Base-by-base conservation (phyloP, 2,113 vertebrate genomes). In the Scolopax mira region DNA sequence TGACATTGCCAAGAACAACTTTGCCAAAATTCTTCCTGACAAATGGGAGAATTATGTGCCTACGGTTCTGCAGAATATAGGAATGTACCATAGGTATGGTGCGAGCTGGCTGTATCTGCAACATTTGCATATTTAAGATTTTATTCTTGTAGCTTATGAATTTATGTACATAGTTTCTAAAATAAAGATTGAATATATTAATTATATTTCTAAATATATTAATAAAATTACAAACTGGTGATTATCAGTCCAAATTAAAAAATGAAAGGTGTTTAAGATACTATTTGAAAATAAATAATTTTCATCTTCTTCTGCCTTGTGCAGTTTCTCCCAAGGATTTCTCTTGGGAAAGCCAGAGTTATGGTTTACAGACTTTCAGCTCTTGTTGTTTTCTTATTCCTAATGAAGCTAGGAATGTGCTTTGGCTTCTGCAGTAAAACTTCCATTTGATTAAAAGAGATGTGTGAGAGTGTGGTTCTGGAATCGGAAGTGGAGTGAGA, bases 61-160 rank as follows among this genome's bases (percentile, higher is more conserved):
- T 4, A 2, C 13, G 15, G 22, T 39, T 66, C 51, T 55, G 44
- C 14, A 22, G 30, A 61, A 54, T 9, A 7, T 7, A 44, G 17
- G 44, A 18, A 39, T 1, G n/a, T 64, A 15, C 22, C 5, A 3
- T 4, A 22, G 24, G 17, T n/a, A 33, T 0, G 0, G 28, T 3
- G 4, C 42, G 54, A 33, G 13, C 37, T 25, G 17, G n/a, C 23
- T 37, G 18, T 22, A 49, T 16, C 64, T n/a, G 18, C 16, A 54
- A 19, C 8, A 48, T 27, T 21, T 41, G 21, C 12, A 5, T 24
- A 15, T 35, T 49, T 42, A 67, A 60, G 9, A 11, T 49, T 70
- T 85, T 70, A 24, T 10, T 31, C 11, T 52, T 60, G 25, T 65
- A 60, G 16, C 13, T 49, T 60, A 35, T 81, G 25, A 49, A 42